These are phyloP conservation scores for Cheilosia vulpina DNA, from an alignment of 2,888 invertebrate species.

Conservation along the genomic window DNA sequence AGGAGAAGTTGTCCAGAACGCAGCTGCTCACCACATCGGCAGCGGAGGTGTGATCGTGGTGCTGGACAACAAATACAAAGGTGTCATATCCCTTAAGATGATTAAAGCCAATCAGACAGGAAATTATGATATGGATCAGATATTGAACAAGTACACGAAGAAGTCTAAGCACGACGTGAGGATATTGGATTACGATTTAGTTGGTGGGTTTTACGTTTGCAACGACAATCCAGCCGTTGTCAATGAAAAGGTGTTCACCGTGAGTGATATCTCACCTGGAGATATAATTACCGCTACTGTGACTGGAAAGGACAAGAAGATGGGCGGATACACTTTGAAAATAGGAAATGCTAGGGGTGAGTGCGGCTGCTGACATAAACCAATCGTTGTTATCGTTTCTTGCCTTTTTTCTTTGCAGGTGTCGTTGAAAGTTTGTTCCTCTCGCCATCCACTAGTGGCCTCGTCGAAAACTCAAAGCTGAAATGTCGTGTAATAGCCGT, in stretches of 20 bases:
- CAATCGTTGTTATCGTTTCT: too few species aligned
- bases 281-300: slow-evolving; percentile 85
- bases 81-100: slow-evolving; percentile 80
- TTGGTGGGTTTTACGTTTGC: slow-evolving; percentile 88
- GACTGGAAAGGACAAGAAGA: slow-evolving; percentile 82
- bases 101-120: slow-evolving; percentile 80
- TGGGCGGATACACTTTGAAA: slow-evolving; percentile 84
- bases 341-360: slow-evolving; percentile 85
- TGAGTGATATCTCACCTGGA: slow-evolving; percentile 85
- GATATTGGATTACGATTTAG: slow-evolving; percentile 87
- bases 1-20: slow-evolving; percentile 86
- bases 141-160: slow-evolving; percentile 81
- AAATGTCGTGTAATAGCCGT: slow-evolving; percentile 86
- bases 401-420: slow-evolving; percentile 80
- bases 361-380: background rate
- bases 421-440: slow-evolving; percentile 86
- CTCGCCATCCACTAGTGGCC: slow-evolving; percentile 84
- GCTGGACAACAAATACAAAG: slow-evolving; percentile 80
- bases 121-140: slow-evolving; percentile 82
- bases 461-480: slow-evolving; percentile 85
- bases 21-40: slow-evolving; percentile 84
- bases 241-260: slow-evolving; percentile 85
- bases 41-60: slow-evolving; percentile 83
- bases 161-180: slow-evolving; percentile 85
- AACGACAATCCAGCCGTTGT: slow-evolving; percentile 86